Evolutionary conservation across 1,140 invertebrate genomes (phyloP).

Genomic region (Anastrepha obliqua): DNA sequence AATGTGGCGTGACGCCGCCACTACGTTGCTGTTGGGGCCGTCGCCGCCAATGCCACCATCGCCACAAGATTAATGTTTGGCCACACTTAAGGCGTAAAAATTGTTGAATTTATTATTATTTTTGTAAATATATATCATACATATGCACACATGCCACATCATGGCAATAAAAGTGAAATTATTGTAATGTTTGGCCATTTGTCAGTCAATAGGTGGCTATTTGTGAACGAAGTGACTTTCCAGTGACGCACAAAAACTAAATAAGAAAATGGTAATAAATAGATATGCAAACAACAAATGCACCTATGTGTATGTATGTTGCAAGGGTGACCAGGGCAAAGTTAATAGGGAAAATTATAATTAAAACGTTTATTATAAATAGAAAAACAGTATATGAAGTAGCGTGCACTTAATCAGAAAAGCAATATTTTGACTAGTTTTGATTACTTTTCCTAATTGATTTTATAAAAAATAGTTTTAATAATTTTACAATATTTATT

Average conservation of each 20-base stretch:
- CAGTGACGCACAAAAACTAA: neutral
- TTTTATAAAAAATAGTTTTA: too few relatives aligned
- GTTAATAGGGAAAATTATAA: too few relatives aligned
- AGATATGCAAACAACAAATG: neutral
- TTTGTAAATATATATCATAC: neutral
- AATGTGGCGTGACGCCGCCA: conserved; percentile 36
- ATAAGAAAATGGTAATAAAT: neutral
- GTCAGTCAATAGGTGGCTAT: neutral
- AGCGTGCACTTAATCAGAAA: too few relatives aligned
- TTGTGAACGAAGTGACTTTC: neutral
- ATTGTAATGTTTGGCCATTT: conserved; percentile 11
- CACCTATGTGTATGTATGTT: too few relatives aligned
- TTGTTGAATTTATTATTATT: conserved; percentile 38
- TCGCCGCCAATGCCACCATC: neutral
- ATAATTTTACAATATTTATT: too few relatives aligned
- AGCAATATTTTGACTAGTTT: too few relatives aligned
- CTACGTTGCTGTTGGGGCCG: neutral
- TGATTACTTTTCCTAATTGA: too few relatives aligned
- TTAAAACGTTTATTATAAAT: too few relatives aligned
- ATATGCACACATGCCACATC: neutral
- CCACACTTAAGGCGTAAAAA: conserved; percentile 32
- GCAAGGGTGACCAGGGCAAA: neutral
- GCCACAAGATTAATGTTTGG: conserved; percentile 29
- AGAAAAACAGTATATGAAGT: too few relatives aligned
- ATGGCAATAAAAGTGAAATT: conserved; percentile 33